Evolutionary conservation across 1,140 invertebrate genomes (phyloP).

Genomic region (Listronotus oregonensis): DNA sequence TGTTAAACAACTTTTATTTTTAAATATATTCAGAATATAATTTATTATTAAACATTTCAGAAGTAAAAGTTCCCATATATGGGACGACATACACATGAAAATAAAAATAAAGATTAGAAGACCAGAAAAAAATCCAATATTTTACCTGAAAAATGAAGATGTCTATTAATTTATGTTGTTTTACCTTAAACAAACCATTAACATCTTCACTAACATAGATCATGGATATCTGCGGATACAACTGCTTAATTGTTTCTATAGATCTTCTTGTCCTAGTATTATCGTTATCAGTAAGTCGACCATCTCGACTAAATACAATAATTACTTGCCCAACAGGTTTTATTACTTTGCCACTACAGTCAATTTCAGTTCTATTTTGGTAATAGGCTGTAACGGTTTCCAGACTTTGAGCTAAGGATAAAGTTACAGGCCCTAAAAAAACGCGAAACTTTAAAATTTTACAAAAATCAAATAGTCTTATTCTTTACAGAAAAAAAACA

Average conservation of each 20-base stretch:
- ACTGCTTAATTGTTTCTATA: slow-evolving; percentile 41
- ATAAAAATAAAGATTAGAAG: too few relatives aligned
- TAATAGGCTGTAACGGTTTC: slow-evolving; percentile 40
- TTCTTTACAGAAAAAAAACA: too few relatives aligned
- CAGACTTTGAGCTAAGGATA: slow-evolving; percentile 42
- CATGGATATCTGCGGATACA: slow-evolving; percentile 40
- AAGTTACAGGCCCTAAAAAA: slow-evolving; percentile 46
- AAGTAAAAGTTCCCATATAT: too few relatives aligned
- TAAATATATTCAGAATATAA: too few relatives aligned
- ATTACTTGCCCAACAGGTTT: slow-evolving; percentile 40
- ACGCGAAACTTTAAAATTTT: too few relatives aligned
- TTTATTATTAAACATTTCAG: too few relatives aligned
- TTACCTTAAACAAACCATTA: slow-evolving; percentile 23
- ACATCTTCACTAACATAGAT: slow-evolving; percentile 40
- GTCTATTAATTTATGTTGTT: too few relatives aligned
- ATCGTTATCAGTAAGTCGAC: slow-evolving; percentile 40
- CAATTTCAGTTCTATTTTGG: slow-evolving; percentile 38
- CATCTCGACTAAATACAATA: slow-evolving; percentile 39
- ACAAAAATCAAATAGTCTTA: too few relatives aligned
- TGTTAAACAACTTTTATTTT: too few relatives aligned
- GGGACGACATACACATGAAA: too few relatives aligned
- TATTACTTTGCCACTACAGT: slow-evolving; percentile 34
- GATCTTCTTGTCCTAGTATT: slow-evolving; percentile 14
- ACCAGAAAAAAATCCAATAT: too few relatives aligned
- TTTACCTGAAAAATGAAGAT: too few relatives aligned